These are phyloP conservation scores for Megalops cyprinoides DNA, from an alignment of 2,797 vertebrate species.

Conservation along the genomic window DNA sequence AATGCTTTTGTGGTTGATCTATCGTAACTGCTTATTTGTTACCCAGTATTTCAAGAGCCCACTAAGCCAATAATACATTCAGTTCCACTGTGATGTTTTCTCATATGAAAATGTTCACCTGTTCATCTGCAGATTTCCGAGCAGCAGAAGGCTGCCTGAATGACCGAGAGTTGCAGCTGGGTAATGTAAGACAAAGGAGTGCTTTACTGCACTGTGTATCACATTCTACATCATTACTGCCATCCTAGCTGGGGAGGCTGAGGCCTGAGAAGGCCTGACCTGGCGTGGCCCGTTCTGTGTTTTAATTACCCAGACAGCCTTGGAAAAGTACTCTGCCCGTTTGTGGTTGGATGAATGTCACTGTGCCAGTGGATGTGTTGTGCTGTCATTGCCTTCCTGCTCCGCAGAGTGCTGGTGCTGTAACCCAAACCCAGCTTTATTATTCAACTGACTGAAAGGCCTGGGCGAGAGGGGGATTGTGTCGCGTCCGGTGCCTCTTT, in stretches of 20 bases:
- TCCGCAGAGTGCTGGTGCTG: neutral
- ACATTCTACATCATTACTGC: no score
- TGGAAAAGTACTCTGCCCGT: neutral
- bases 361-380: neutral
- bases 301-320: neutral
- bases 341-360: neutral
- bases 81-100: no score
- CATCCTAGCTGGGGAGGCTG: no score
- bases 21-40: neutral
- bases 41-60: neutral
- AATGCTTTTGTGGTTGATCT: constrained; percentile 11
- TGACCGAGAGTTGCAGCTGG: no score
- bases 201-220: no score
- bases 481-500: neutral
- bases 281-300: neutral
- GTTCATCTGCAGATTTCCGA: no score
- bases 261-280: no score
- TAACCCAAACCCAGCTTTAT: neutral
- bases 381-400: neutral
- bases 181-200: no score
- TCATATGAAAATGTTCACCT: no score
- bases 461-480: no score
- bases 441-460: neutral
- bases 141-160: no score
- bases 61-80: neutral